Percentiles rank a stretch among this genome's conserved stretches.
These are phyloP conservation scores for Delichon dasypus DNA, from an alignment of 2,797 vertebrate genomes.

Conservation along the genomic window DNA sequence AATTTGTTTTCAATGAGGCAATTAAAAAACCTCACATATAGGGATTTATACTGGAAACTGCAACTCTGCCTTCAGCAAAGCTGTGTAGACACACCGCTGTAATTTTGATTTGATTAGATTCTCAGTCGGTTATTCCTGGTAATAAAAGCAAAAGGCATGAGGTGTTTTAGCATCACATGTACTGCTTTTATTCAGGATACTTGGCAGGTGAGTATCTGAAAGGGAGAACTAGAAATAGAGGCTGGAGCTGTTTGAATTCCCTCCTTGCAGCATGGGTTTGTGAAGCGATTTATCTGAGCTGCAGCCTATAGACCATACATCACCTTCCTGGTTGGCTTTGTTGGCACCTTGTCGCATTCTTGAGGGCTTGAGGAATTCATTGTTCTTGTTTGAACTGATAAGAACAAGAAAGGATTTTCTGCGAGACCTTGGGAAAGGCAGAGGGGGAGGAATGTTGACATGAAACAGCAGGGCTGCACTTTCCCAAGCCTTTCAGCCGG, in stretches of 20 bases:
- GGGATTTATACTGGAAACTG: conserved; percentile 25
- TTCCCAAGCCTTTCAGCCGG: conserved; percentile 67
- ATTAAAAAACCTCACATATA: not conserved
- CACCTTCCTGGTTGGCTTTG: conserved; percentile 82
- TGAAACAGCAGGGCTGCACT: conserved; percentile 58
- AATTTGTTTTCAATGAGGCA: conserved; percentile 9
- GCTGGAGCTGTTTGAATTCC: conserved; percentile 37
- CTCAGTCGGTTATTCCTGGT: not conserved
- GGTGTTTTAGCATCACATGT: not conserved
- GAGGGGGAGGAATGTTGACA: conserved; percentile 72
- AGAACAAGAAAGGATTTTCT: conserved; percentile 81
- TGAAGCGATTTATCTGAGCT: conserved; percentile 78
- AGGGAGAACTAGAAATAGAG: not conserved
- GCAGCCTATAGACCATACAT: conserved; percentile 77
- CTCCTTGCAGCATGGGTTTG: conserved; percentile 62
- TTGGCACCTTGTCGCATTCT: conserved; percentile 87
- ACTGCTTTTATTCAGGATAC: not conserved
- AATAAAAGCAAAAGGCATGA: not conserved
- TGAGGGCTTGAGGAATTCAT: conserved; percentile 82
- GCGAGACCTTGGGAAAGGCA: conserved; percentile 77
- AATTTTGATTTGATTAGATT: not conserved
- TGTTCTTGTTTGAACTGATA: conserved; percentile 87
- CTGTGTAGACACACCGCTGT: not conserved
- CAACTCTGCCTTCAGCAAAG: not conserved
- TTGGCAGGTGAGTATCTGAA: conserved; percentile 57